A percentile compares a stretch with the other conserved stretches of the same genome.
phyloP scores from a whole-genome alignment of 2,113 vertebrate genomes.

The Ailuropoda melanoleuca region DNA sequence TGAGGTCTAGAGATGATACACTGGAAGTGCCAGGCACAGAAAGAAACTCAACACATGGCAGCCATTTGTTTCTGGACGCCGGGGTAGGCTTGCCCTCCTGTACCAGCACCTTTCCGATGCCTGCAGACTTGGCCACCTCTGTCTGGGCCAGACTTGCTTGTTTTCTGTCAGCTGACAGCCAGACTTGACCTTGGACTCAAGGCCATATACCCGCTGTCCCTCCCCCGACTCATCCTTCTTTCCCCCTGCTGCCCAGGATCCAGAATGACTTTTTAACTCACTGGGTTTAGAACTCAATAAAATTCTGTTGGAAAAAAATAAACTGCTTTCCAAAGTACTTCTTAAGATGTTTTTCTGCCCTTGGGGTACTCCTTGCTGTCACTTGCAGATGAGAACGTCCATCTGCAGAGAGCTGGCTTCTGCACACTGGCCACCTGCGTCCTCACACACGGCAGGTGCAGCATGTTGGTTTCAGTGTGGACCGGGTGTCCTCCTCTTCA shows the following conservation, averaged over 20 bases:
- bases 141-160: background rate
- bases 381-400: background rate
- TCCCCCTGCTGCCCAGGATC: background rate
- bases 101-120: background rate
- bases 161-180: background rate
- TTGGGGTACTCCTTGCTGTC: background rate
- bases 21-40: conserved; percentile 3
- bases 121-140: background rate
- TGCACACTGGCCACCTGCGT: background rate
- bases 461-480: background rate
- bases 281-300: background rate
- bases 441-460: background rate
- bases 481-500: background rate
- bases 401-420: background rate
- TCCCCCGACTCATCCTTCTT: background rate
- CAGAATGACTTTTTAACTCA: conserved; percentile 18
- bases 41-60: background rate
- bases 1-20: background rate
- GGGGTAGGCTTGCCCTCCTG: background rate
- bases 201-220: background rate
- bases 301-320: conserved; percentile 28
- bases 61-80: background rate
- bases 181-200: background rate
- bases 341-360: background rate
- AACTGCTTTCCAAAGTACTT: background rate